Evolutionary conservation across 2,888 invertebrate genomes (phyloP), one percentile per base, ranked within the genome.

Genomic region (Drosophila pseudotalamancana): DNA sequence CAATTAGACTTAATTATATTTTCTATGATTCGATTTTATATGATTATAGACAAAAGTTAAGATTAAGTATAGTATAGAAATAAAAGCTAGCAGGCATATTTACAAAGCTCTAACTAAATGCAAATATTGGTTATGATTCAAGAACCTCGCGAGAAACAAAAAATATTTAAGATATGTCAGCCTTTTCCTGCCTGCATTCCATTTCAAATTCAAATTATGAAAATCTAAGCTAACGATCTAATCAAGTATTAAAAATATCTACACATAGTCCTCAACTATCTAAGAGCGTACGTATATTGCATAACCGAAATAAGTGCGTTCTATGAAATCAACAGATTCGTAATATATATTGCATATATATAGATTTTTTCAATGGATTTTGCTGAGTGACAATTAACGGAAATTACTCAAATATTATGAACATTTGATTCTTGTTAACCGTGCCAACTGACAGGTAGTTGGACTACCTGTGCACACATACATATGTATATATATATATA

Each of bases 321-420:
- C 18, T 18, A 21, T 16, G 6, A 45, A 21, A 12, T 45, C 46
- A 62, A 27, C 16, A 40, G 14, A 18, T 25, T 12, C 19, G 16
- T 18, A 39, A 19, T 11, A 59, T 4, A 43, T 43, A 23, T 23
- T 23, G 11, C 21, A 12, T 12, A 11, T 9, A 21, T 12, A n/a
- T 8, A 16, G 9, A 11, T 12, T 37, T 5, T 25, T 37, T 19
- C 16, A 12, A 11, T 12, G 31, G 37, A 25, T 31, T 56, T 50
- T 8, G 12, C 39, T 45, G 45, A 72, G 29, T 34, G 35, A 61
- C 62, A 64, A 54, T 61, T 48, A 50, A 46, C 64, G 71, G 78
- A 70, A 81, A 61, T 65, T 34, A 19, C 59, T 48, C 0, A 46
- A 54, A 50, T 48, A 59, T 54, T 45, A 55, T 61, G 40, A 29